Base-by-base conservation (phyloP, 2,797 vertebrate genomes). In the Spea hammondii region DNA sequence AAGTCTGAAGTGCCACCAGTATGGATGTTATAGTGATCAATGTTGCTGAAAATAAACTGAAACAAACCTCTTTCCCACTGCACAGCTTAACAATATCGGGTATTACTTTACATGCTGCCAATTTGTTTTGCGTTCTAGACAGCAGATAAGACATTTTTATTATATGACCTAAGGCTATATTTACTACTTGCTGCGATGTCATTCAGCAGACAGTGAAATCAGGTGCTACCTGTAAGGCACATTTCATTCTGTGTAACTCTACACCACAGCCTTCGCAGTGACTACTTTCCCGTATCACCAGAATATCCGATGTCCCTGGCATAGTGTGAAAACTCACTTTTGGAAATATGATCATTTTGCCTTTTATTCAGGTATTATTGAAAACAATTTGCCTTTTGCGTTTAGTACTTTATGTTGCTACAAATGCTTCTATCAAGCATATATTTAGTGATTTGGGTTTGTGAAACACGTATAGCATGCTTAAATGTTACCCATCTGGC, bases 161-260 rank as follows among this genome's bases (percentile, higher is more conserved):
- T 59, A 64, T 53, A 59, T 79, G 66, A 69, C 59, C 72, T 65
- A 10, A 65, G 72, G 71, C 65, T 47, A 64, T 49, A 70, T 74
- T 68, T 69, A 65, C 57, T 79, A 17, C 70, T 32, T 50, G 51
- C 53, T 54, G 57, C 17, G 46, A 8, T 69, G 71, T 67, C 71
- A 79, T 59, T 53, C 50, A 65, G 1, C 53, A 51, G 7, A 11
- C 65, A n/a, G 46, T 65, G 32, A 51, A 48, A 74, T 79, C 44
- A 74, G 49, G 65, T 62, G 14, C 55, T 44, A 48, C 69, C 14
- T 49, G 46, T 65, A 66, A 11, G 32, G 5, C 47, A 32, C 70
- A 17, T 48, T 48, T 74, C 48, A 47, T 55, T 44, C 13, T 53
- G 13, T 70, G 65, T 69, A 70, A 74, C 46, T 4, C 44, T 68